Conservation (phyloP, 2,888 invertebrate species). For the Conchocele bisecta region DNA sequence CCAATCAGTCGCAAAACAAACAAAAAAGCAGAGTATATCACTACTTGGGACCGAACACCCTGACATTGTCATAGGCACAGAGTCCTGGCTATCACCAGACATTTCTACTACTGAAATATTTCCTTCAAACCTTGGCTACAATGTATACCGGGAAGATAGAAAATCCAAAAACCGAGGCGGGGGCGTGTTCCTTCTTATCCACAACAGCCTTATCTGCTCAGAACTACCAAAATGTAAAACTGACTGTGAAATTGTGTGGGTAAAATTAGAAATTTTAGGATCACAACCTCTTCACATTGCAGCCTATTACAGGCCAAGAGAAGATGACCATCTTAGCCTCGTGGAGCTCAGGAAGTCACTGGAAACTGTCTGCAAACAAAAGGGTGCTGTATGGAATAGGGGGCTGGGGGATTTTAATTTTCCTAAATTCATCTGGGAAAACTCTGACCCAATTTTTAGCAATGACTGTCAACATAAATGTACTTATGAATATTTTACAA, state of each 20-base stretch:
- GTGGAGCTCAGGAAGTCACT: not conserved
- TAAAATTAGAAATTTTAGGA: slow-evolving; percentile 3
- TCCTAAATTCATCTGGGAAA: not conserved
- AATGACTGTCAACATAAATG: not conserved
- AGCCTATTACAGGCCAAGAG: not conserved
- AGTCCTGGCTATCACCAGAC: slow-evolving; percentile 1
- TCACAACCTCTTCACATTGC: not conserved
- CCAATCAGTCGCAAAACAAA: not conserved
- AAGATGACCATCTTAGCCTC: not conserved
- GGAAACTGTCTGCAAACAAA: not conserved
- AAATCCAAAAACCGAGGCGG: not conserved
- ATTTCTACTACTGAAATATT: not conserved
- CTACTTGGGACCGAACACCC: slow-evolving; percentile 1
- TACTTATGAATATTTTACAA: not conserved
- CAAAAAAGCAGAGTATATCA: too few relatives aligned
- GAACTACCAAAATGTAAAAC: not conserved
- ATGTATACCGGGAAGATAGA: not conserved
- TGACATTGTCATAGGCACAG: slow-evolving; percentile 4
- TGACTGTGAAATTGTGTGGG: not conserved
- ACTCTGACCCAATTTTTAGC: not conserved
- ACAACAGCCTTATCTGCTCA: not conserved
- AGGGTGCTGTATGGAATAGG: not conserved
- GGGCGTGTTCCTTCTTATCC: not conserved
- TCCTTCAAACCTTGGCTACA: not conserved
- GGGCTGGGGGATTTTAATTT: not conserved